phyloP scores from a whole-genome alignment of 1,140 invertebrate genomes.

The Scaptomyza pallida region DNA sequence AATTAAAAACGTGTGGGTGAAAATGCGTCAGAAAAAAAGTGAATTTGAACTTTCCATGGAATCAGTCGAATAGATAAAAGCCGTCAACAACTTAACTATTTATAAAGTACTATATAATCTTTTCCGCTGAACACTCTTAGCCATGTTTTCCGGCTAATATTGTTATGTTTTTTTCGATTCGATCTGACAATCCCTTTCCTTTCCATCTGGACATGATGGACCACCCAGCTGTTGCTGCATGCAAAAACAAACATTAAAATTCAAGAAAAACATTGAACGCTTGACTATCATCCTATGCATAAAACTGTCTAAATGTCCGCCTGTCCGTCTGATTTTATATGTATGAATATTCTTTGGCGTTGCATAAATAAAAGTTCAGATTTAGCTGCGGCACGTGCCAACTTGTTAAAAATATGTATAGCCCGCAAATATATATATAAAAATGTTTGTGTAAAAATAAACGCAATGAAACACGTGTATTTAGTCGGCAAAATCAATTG shows the following conservation, averaged over 20 bases:
- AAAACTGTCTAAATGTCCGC: slow-evolving; percentile 24
- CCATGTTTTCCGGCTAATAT: neutral
- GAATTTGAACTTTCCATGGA: too few relatives aligned
- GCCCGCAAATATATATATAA: slow-evolving; percentile 20
- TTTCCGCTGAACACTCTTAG: neutral
- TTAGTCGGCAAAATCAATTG: slow-evolving; percentile 62
- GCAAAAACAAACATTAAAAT: slow-evolving; percentile 41
- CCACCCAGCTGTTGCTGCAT: slow-evolving; percentile 38
- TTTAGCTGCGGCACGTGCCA: slow-evolving; percentile 73
- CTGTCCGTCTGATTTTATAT: slow-evolving; percentile 17
- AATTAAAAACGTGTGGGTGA: too few relatives aligned
- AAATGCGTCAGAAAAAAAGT: too few relatives aligned
- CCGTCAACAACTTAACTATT: too few relatives aligned
- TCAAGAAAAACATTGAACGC: slow-evolving; percentile 36
- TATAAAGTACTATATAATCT: too few relatives aligned
- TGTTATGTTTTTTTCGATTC: neutral
- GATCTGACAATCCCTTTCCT: too few relatives aligned
- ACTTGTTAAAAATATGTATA: slow-evolving; percentile 37
- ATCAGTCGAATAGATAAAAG: too few relatives aligned
- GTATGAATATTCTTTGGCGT: slow-evolving; percentile 6
- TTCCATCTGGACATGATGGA: slow-evolving; percentile 24
- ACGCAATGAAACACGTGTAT: slow-evolving; percentile 41
- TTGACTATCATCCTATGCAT: slow-evolving; percentile 16
- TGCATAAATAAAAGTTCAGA: slow-evolving; percentile 49
- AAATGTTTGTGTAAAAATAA: slow-evolving; percentile 63